Evolutionary conservation across 2,797 vertebrate species (phyloP).

Genomic region (Miichthys miiuy): DNA sequence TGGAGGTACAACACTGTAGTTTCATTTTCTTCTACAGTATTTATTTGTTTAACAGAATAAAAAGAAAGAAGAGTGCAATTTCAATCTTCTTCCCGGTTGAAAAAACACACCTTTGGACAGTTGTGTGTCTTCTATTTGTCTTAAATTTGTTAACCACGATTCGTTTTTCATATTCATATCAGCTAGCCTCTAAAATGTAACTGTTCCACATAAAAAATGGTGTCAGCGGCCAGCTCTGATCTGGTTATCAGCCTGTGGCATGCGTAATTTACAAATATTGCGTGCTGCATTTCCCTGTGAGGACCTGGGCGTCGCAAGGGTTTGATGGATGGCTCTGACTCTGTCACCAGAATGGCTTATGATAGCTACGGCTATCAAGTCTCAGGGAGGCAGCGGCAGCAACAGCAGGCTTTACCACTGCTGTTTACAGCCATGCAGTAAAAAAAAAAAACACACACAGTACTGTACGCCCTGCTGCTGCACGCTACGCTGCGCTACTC

Average conservation of each 20-base stretch:
- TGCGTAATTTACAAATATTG: slow-evolving; percentile 60
- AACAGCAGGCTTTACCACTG: slow-evolving; percentile 64
- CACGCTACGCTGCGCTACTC: slow-evolving; percentile 69
- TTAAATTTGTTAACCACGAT: slow-evolving; percentile 30
- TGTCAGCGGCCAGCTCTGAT: slow-evolving; percentile 51
- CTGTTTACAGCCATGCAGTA: slow-evolving; percentile 78
- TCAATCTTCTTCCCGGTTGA: slow-evolving; percentile 2
- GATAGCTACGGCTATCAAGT: slow-evolving; percentile 66
- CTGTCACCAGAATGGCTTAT: slow-evolving; percentile 72
- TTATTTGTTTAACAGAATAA: slow-evolving; percentile 32
- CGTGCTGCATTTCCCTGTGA: slow-evolving; percentile 45
- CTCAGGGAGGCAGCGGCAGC: slow-evolving; percentile 13
- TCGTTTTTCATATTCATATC: slow-evolving; percentile 45
- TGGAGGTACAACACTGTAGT: background rate
- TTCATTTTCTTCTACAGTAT: slow-evolving; percentile 17
- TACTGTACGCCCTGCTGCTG: slow-evolving; percentile 62
- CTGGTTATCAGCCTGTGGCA: slow-evolving; percentile 64
- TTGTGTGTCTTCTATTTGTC: slow-evolving; percentile 1
- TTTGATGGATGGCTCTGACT: slow-evolving; percentile 75
- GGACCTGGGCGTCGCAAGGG: slow-evolving; percentile 30
- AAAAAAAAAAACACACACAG: slow-evolving; percentile 47
- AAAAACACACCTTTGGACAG: background rate
- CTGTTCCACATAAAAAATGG: slow-evolving; percentile 51
- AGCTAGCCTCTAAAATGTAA: slow-evolving; percentile 50
- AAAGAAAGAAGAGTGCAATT: slow-evolving; percentile 3